Base-by-base conservation (phyloP, 2,888 invertebrate species). In the Drosophila ustulata region DNA sequence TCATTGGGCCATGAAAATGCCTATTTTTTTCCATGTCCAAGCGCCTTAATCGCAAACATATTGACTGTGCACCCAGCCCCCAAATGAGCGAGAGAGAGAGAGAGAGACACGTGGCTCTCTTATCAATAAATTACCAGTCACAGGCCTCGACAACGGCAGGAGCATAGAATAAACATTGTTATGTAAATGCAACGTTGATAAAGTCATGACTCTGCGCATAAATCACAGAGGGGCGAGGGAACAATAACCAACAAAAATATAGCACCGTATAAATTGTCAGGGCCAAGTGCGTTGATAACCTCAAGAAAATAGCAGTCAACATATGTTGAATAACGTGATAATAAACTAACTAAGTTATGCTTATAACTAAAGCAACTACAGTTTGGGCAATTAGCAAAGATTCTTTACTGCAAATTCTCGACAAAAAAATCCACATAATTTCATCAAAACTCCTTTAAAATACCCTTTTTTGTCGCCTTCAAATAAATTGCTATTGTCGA, bases 81-180 rank as follows among this genome's bases (percentile, higher is more conserved):
- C 4, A 39, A 39, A 39, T 37, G 6, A 37, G 23, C 7, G n/a
- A 37, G 34, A 41, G 55, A 34, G 47, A 32, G 51, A 18, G 39
- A 43, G 26, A 13, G 26, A 32, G 52, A 65, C 70, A 71, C 69
- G 73, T 66, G 73, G 61, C 75, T 52, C 65, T 53, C 80, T 85
- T 85, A 85, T 84, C 85, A 87, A 87, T 87, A 80, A 85, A 85
- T 84, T 86, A 73, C 78, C 71, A 80, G 61, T 30, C 68, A 43
- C 59, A 71, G 66, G 30, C 57, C 59, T 53, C 11, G 43, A 58
- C 23, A 52, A 28, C 37, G 49, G 41, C 13, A 39, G 6, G 5
- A 39, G 47, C 26, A 50, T 49, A 32, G 43, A 51, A 66, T 66
- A 73, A 68, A 78, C 66, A 85, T 78, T 79, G 72, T 78, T 76